Base-by-base conservation (phyloP, 1,140 invertebrate genomes). In the Marisa cornuarietis region DNA sequence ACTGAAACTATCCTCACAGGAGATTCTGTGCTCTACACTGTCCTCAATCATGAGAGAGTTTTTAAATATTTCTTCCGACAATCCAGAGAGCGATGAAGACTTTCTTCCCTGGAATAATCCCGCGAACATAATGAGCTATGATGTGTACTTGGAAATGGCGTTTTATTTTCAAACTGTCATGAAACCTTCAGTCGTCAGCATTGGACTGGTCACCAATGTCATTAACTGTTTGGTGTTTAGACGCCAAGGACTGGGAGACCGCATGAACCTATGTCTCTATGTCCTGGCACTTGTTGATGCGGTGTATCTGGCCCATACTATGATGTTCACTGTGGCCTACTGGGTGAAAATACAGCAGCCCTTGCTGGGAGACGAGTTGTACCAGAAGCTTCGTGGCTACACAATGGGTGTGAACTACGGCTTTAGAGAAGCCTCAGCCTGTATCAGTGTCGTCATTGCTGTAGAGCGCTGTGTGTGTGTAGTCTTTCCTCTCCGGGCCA, bases 381-480 rank as follows among this genome's bases (percentile, higher is more conserved):
- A n/a, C 11, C 11, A 24, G 26, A 31, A 24, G 11, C n/a, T n/a
- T 11, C n/a, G n/a, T 13, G 22, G 22, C 10, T 68, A 68, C n/a
- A 68, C 26, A 2, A n/a, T 24, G 22, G 65, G 26, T 6, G 65
- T 31, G 13, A 24, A 31, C 26, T 31, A 24, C 9, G 65, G n/a
- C 6, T 24, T 68, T 1, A 14, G 65, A 68, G 22, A n/a, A 11
- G 13, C 65, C 11, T 68, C 65, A 1, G 65, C 65, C 22, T 68
- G 14, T 0, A 68, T 68, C 65, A 68, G n/a, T 22, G 26, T 31
- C 1, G n/a, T 68, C 10, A 22, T n/a, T n/a, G 65, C 65, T 24
- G 65, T 68, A 7, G 65, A 68, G 65, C 65, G 65, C 6, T 68
- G 65, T n/a, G 65, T 68, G 1, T 68, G 65, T 68, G 65, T 68